Percentiles rank a stretch among this genome's conserved stretches.
These are phyloP conservation scores for Oncorhynchus mykiss DNA, from an alignment of 2,113 vertebrate genomes.

Conservation along the genomic window DNA sequence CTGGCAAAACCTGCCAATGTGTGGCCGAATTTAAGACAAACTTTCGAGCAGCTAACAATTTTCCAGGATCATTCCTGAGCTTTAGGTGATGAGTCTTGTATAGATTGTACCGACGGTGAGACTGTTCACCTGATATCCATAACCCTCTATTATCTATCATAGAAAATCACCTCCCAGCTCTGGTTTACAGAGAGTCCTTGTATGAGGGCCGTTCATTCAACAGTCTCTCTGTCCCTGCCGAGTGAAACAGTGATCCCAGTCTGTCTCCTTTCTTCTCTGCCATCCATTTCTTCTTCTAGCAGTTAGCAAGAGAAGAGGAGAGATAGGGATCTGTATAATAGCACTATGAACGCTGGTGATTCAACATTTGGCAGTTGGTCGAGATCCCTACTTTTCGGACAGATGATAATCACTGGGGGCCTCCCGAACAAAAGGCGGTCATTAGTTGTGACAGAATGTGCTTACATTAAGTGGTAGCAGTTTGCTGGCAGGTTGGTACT, in stretches of 20 bases:
- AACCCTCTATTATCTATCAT: constrained; percentile 49
- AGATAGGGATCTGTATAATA: constrained; percentile 61
- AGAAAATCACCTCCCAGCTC: constrained; percentile 16
- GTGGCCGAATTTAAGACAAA: constrained; percentile 39
- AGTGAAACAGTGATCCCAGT: constrained; percentile 57
- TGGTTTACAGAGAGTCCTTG: constrained; percentile 59
- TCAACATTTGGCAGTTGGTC: constrained; percentile 49
- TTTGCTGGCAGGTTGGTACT: constrained; percentile 9
- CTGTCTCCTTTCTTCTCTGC: constrained; percentile 42
- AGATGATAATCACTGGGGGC: constrained; percentile 35
- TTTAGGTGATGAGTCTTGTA: constrained; percentile 26
- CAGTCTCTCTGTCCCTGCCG: constrained; percentile 41
- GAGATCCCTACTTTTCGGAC: constrained; percentile 37
- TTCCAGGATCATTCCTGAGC: constrained; percentile 31
- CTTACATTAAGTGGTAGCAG: constrained; percentile 51
- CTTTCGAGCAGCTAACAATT: constrained; percentile 34
- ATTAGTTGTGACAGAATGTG: constrained; percentile 38
- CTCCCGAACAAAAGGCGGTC: constrained; percentile 41
- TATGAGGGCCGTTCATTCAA: constrained; percentile 55
- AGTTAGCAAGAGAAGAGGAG: constrained; percentile 16
- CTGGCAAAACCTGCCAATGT: constrained; percentile 6
- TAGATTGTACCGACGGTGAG: constrained; percentile 37
- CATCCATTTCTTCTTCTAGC: constrained; percentile 44
- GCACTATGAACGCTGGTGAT: constrained; percentile 39
- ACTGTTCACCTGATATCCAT: constrained; percentile 64